A percentile compares a stretch with the other conserved stretches of the same genome.
These are phyloP conservation scores for Zingel zingel DNA, from an alignment of 2,113 vertebrate genomes.

Conservation along the genomic window DNA sequence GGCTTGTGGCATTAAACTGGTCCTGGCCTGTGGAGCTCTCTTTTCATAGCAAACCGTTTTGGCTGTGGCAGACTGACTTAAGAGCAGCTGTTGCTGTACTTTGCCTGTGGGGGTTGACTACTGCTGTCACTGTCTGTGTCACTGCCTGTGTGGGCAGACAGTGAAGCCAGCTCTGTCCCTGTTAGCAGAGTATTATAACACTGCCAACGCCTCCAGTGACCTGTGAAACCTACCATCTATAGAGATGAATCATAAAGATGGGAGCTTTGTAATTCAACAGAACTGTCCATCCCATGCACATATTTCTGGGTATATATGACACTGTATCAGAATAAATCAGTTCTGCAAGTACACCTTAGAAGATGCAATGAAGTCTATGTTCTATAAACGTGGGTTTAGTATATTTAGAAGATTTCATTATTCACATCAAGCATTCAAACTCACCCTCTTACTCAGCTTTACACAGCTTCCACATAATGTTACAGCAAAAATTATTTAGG, in stretches of 20 bases:
- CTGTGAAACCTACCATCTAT: constrained; percentile 76
- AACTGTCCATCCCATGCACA: constrained; percentile 55
- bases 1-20: constrained; percentile 11
- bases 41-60: constrained; percentile 29
- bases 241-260: constrained; percentile 77
- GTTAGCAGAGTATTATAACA: constrained; percentile 75
- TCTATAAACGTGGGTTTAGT: not conserved
- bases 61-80: constrained; percentile 34
- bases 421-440: constrained; percentile 8
- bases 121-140: constrained; percentile 63
- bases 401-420: constrained; percentile 25
- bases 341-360: constrained; percentile 1
- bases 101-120: constrained; percentile 66
- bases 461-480: constrained; percentile 9
- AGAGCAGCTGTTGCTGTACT: constrained; percentile 47
- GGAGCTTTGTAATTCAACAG: constrained; percentile 67
- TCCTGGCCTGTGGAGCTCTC: constrained; percentile 19
- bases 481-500: constrained; percentile 27
- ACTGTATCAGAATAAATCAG: constrained; percentile 42
- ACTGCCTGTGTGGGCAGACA: constrained; percentile 73
- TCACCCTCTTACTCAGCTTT: constrained; percentile 15
- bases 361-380: not conserved
- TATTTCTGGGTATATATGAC: constrained; percentile 28
- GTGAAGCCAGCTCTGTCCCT: constrained; percentile 63
- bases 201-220: constrained; percentile 76